phyloP scores from a whole-genome alignment of 2,113 vertebrate species.

The Xenopus borealis region DNA sequence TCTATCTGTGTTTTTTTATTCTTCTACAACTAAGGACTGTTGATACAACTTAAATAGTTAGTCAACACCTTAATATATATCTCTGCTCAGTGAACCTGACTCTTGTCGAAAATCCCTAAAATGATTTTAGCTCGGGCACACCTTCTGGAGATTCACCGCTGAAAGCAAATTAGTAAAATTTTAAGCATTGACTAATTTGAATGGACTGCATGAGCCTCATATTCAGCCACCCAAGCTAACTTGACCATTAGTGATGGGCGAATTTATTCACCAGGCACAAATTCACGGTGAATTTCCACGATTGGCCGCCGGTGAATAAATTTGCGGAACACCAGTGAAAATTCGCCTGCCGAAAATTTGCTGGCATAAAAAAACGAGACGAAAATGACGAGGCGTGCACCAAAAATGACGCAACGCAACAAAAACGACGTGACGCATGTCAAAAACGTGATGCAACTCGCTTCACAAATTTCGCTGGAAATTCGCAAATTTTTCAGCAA shows the following conservation, averaged over 20 bases:
- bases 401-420: no score
- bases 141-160: constrained; percentile 27
- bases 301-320: no score
- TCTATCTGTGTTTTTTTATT: constrained; percentile 51
- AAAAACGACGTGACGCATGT: no score
- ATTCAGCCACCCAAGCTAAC: constrained; percentile 39
- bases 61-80: constrained; percentile 41
- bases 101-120: constrained; percentile 47
- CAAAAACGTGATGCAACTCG: no score
- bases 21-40: constrained; percentile 50
- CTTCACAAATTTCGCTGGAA: no score
- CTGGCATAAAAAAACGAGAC: no score
- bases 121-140: constrained; percentile 51
- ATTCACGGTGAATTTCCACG: no score
- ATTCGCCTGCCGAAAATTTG: no score
- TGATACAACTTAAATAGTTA: constrained; percentile 61
- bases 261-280: no score
- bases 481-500: no score
- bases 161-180: constrained; percentile 22
- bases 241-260: background rate
- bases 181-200: constrained; percentile 48
- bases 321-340: no score
- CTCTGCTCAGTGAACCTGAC: constrained; percentile 49
- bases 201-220: constrained; percentile 47
- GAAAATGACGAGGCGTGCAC: no score